Percentiles rank a stretch among this genome's conserved stretches.
These are phyloP conservation scores for Melinaea menophilus DNA, from an alignment of 2,888 invertebrate genomes.

Conservation along the genomic window DNA sequence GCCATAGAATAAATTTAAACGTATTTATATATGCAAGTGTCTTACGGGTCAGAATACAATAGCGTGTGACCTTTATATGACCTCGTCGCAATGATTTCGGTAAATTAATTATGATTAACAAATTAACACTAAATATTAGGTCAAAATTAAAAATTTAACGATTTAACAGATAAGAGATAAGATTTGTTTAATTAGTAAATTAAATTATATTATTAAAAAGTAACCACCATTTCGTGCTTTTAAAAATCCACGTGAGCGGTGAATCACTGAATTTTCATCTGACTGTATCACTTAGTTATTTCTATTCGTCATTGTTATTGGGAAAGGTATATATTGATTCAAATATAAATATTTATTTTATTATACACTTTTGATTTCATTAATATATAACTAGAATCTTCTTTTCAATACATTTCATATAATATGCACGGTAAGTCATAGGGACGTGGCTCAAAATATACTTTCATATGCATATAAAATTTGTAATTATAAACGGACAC, in stretches of 20 bases:
- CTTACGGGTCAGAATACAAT: conserved; percentile 64
- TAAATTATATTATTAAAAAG: too few relatives aligned
- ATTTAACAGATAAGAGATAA: too few relatives aligned
- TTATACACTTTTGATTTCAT: conserved; percentile 5
- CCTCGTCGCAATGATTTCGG: neutral
- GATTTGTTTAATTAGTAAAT: too few relatives aligned
- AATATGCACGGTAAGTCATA: neutral
- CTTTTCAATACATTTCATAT: too few relatives aligned
- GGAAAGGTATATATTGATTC: conserved; percentile 4
- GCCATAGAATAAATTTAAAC: conserved; percentile 29
- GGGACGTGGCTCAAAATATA: too few relatives aligned
- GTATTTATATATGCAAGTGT: conserved; percentile 63
- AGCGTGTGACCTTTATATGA: conserved; percentile 43
- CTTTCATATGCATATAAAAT: too few relatives aligned
- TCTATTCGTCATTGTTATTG: conserved; percentile 13
- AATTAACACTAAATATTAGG: too few relatives aligned
- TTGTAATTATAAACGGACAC: too few relatives aligned
- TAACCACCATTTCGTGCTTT: too few relatives aligned
- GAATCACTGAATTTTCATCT: conserved; percentile 19
- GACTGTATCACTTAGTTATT: conserved; percentile 17
- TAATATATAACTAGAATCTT: too few relatives aligned
- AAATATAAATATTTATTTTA: conserved; percentile 2
- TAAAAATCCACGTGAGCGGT: neutral
- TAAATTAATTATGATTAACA: neutral
- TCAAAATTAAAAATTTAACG: too few relatives aligned